Evolutionary conservation across 2,888 invertebrate species (phyloP).

Genomic region (Drosophila imparisetae): DNA sequence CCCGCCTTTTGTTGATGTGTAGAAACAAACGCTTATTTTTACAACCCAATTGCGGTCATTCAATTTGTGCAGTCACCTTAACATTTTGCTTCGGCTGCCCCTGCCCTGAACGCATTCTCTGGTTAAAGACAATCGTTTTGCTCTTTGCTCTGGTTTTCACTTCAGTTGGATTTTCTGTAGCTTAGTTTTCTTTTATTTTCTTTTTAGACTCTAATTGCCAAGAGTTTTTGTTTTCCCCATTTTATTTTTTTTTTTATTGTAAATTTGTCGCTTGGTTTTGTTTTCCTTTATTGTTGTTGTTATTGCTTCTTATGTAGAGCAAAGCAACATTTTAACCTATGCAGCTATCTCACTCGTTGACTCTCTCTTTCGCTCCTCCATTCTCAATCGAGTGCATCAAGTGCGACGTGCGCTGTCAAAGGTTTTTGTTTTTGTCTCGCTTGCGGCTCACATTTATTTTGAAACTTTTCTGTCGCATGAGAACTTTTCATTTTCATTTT

Average conservation of each 20-base stretch:
- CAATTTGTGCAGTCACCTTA: conserved; percentile 55
- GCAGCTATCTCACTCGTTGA: background rate
- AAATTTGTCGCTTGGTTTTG: conserved; percentile 40
- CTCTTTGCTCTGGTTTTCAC: conserved; percentile 60
- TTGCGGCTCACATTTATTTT: conserved; percentile 41
- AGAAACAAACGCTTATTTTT: conserved; percentile 23
- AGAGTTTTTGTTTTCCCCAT: conserved; percentile 18
- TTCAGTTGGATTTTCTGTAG: conserved; percentile 44
- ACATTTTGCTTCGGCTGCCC: conserved; percentile 22
- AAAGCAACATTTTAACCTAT: conserved; percentile 35
- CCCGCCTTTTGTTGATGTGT: conserved; percentile 7
- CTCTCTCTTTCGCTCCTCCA: conserved; percentile 1
- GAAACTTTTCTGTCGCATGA: conserved; percentile 56
- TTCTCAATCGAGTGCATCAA: conserved; percentile 23
- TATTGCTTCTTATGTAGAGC: conserved; percentile 54
- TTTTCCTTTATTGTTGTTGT: conserved; percentile 19
- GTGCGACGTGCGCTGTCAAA: conserved; percentile 67
- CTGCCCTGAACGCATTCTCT: background rate
- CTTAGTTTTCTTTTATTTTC: conserved; percentile 43
- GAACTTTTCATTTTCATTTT: conserved; percentile 75
- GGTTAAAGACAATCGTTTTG: conserved; percentile 18
- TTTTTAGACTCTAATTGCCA: conserved; percentile 42
- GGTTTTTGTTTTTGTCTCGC: conserved; percentile 29
- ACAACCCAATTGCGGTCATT: conserved; percentile 57
- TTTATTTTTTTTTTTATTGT: conserved; percentile 19